Base-by-base conservation (phyloP, 1,140 invertebrate species). In the Pogonomyrmex barbatus region DNA sequence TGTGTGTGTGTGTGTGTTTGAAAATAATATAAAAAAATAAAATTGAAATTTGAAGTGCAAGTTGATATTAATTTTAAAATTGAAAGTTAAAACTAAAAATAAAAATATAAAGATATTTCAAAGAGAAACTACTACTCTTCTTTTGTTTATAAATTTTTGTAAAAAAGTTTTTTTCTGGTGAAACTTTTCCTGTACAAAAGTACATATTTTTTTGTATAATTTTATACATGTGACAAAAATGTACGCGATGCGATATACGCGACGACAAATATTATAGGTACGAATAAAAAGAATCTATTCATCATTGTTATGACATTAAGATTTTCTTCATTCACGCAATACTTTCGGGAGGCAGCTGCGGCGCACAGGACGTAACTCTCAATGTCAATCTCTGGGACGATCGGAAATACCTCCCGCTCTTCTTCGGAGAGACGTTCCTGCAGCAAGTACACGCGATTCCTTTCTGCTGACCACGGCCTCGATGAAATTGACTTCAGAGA, bases 301-400 rank as follows among this genome's bases (percentile, higher is more conserved):
- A 92, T 91, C 56, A 85, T 90, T 58, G 78, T 89, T 3, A 93
- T 76, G n/a, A 93, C 68, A 50, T 52, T 88, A 14, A 92, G 62
- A 77, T 90, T 92, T n/a, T 17, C 47, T 39, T 93, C 90, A 60
- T 92, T 87, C 47, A 91, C 89, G 77, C 93, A 93, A 77, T 93
- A 86, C 67, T 92, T 94, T 63, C 75, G 91, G 9, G 89, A 78
- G 10, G 92, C 82, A 30, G 93, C 93, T 14, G 92, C 91, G 0
- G 89, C 76, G 47, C 93, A 94, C 3, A 94, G 67, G 8, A 93
- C 85, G 76, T 94, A 94, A 85, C 89, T 85, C 79, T 94, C 93
- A 14, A 94, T 65, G 85, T 94, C 93, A 54, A 93, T 91, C 60
- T 93, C 88, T 36, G 87, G 65, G 65, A 14, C 36, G 62, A 94